Evolutionary conservation across 2,797 vertebrate species (phyloP).

Genomic region (Tokudaia muenninki): DNA sequence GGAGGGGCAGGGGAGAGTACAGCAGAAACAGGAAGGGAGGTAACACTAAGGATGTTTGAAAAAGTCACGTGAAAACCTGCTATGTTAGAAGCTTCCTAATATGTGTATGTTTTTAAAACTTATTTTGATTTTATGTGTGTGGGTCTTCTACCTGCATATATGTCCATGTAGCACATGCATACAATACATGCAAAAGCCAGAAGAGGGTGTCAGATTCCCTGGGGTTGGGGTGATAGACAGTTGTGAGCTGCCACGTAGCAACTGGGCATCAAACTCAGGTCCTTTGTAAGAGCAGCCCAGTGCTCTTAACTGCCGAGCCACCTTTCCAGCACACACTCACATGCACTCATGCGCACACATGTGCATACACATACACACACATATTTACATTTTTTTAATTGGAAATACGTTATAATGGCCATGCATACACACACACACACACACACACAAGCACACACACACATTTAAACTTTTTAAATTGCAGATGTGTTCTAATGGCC

Average conservation of each 20-base stretch:
- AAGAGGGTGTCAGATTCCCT: neutral
- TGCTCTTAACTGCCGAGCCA: neutral
- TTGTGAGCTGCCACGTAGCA: neutral
- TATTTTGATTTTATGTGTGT: neutral
- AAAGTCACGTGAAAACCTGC: neutral
- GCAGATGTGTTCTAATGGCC: neutral
- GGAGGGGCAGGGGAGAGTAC: neutral
- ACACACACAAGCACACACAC: neutral
- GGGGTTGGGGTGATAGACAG: neutral
- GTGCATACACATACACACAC: neutral
- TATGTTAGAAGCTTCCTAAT: too few species aligned
- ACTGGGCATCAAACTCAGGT: neutral
- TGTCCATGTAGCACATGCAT: neutral
- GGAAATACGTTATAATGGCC: neutral
- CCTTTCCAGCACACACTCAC: neutral
- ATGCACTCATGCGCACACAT: too few species aligned
- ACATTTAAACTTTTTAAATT: neutral
- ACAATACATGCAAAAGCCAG: neutral
- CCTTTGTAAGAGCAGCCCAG: neutral
- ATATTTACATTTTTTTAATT: neutral
- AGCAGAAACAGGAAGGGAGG: neutral
- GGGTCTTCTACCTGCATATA: neutral
- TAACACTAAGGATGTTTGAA: too few species aligned
- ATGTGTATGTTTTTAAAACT: neutral
- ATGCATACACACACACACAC: neutral